Percentiles rank a stretch among this genome's conserved stretches.
Conservation (phyloP, 2,797 vertebrate species). For the Lepilemur ruficaudatus region DNA sequence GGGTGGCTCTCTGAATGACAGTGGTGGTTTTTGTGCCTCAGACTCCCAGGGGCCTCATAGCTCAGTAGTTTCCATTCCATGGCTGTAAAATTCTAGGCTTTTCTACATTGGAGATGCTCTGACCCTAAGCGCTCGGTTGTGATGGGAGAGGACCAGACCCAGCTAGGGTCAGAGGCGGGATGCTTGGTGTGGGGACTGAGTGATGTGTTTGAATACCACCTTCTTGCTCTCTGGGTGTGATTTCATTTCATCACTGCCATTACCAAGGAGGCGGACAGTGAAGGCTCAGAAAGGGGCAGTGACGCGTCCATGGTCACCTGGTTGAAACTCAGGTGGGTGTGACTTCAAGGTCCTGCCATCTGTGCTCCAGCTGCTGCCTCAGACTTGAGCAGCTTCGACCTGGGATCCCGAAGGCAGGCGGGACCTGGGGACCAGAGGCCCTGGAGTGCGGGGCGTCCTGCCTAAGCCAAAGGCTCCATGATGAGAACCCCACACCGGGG, state of each 20-base stretch:
- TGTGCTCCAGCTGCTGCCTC: neutral
- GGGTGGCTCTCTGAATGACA: neutral
- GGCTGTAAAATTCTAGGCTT: neutral
- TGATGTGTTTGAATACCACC: neutral
- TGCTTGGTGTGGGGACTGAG: neutral
- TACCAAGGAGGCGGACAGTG: neutral
- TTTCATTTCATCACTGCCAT: neutral
- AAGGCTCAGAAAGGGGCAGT: neutral
- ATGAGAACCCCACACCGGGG: neutral
- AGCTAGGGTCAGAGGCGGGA: neutral
- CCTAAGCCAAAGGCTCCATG: neutral
- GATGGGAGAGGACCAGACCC: neutral
- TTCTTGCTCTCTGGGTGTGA: neutral
- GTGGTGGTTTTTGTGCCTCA: neutral
- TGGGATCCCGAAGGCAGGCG: neutral
- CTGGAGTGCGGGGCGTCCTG: neutral
- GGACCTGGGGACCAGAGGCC: neutral
- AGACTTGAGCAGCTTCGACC: neutral
- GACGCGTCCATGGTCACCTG: neutral
- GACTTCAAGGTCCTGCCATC: neutral
- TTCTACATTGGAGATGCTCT: neutral
- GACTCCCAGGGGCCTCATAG: neutral
- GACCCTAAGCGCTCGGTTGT: neutral
- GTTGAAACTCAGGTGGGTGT: neutral
- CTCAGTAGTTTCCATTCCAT: neutral